phyloP scores from a whole-genome alignment of 2,797 vertebrate genomes.

The Sebastes miniatus region DNA sequence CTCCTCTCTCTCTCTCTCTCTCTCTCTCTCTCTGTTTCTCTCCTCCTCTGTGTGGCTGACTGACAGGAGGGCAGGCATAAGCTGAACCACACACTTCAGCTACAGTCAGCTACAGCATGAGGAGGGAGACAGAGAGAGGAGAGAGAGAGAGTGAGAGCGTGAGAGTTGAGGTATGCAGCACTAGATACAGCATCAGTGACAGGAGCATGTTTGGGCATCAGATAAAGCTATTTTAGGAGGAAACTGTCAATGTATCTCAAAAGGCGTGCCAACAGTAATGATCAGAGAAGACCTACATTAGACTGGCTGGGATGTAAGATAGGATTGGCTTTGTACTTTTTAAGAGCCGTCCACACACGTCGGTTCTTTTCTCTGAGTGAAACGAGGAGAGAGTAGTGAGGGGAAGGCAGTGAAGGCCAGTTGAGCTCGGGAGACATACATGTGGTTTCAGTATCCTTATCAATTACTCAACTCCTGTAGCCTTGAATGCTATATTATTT shows the following conservation, averaged over 20 bases:
- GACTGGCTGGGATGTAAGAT: conserved; percentile 35
- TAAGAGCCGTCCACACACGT: conserved; percentile 7
- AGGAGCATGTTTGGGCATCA: conserved; percentile 69
- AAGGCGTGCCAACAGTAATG: conserved; percentile 54
- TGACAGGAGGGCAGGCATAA: conserved; percentile 59
- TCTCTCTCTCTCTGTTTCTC: not conserved
- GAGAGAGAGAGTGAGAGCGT: not conserved
- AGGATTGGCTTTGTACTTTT: conserved; percentile 44
- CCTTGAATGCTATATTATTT: not conserved
- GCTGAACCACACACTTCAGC: conserved; percentile 57
- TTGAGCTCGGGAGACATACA: not conserved
- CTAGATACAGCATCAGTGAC: conserved; percentile 60
- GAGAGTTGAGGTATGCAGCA: conserved; percentile 49
- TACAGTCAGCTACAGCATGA: conserved; percentile 58
- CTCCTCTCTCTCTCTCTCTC: not conserved
- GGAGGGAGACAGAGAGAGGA: not conserved
- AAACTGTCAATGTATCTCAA: conserved; percentile 69
- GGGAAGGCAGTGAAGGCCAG: not conserved
- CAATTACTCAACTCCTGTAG: not conserved
- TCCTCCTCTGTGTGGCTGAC: conserved; percentile 50
- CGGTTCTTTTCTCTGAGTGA: conserved; percentile 1
- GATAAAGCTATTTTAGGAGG: conserved; percentile 72
- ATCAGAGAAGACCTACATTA: conserved; percentile 66
- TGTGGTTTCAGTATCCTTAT: not conserved
- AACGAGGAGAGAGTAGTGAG: not conserved